phyloP scores from a whole-genome alignment of 1,140 invertebrate species.

The Rhyacophila brunnea region DNA sequence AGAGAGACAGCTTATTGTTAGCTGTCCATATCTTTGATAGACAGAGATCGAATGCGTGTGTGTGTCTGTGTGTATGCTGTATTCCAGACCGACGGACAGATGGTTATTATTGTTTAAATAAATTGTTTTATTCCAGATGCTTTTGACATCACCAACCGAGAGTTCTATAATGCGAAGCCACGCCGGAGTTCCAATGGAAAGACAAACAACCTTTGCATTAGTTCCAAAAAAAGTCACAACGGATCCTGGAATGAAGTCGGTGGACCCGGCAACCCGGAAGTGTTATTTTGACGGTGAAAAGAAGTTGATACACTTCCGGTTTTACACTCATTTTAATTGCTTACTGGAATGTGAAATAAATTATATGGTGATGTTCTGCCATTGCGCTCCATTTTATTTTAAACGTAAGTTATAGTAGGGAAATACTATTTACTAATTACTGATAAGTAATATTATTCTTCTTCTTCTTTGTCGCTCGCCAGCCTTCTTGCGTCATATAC shows the following conservation, averaged over 20 bases:
- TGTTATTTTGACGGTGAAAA: conserved; percentile 62
- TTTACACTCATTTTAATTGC: conserved; percentile 48
- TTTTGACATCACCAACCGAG: conserved; percentile 46
- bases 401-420: conserved; percentile 45
- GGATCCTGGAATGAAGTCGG: conserved; percentile 38
- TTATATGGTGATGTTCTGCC: conserved; percentile 39
- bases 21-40: too few relatives aligned
- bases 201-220: conserved; percentile 48
- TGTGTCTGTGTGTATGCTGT: too few relatives aligned
- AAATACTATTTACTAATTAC: too few relatives aligned
- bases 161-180: conserved; percentile 45
- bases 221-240: conserved; percentile 46
- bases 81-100: too few relatives aligned
- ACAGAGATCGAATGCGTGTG: too few relatives aligned
- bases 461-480: too few relatives aligned
- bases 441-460: too few relatives aligned
- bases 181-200: conserved; percentile 45
- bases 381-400: conserved; percentile 46
- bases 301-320: conserved; percentile 46
- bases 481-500: too few relatives aligned
- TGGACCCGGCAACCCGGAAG: conserved; percentile 50
- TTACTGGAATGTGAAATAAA: conserved; percentile 43
- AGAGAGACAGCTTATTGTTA: too few relatives aligned
- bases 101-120: too few relatives aligned
- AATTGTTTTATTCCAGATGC: too few relatives aligned